Base-by-base conservation (phyloP, 2,888 invertebrate species). In the Notodonta dromedarius region DNA sequence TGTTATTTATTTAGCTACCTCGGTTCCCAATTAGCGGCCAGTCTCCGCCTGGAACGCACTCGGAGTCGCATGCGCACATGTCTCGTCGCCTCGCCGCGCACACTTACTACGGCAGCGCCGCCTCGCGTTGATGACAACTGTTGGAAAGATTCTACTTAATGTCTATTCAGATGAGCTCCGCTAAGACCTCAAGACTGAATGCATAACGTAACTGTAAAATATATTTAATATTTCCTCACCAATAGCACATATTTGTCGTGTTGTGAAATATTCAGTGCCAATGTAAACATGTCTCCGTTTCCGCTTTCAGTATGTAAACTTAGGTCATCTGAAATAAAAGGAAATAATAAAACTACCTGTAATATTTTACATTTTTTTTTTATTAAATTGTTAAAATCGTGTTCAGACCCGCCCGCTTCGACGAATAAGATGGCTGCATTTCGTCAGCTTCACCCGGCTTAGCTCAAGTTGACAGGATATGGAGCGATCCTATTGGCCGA, bases 1-100 rank as follows among this genome's bases (percentile, higher is more conserved):
- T n/a, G n/a, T n/a, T n/a, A n/a, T n/a, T n/a, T n/a, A n/a, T 11
- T 13, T 44, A 46, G 44, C 66, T 71, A 92, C 93, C 93, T 93
- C 1, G 91, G 86, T 66, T 93, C 92, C 93, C 93, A 93, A 70
- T 89, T 92, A 12, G 92, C 90, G 14, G 89, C 81, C 0, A 93
- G 78, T 70, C 91, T 83, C 67, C 91, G 82, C 14, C 88, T 75
- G 5, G 92, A 91, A 3, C 91, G 79, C 5, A 88, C 85, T 5
- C 91, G 82, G 6, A 93, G 79, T 0, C 92, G 80, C 79, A 91
- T 68, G 1, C 92, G 87, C 24, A 87, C 87, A 11, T 80, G 79
- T 12, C 87, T 80, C 2, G 84, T 79, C 0, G 85, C 76, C 67
- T 93, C 93, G 0, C 91, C 93, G 2, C 92, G 75, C 4, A 90